Evolutionary conservation across 2,888 invertebrate genomes (phyloP), one percentile per base, ranked within the genome.

Genomic region (Ophonus ardosiacus): DNA sequence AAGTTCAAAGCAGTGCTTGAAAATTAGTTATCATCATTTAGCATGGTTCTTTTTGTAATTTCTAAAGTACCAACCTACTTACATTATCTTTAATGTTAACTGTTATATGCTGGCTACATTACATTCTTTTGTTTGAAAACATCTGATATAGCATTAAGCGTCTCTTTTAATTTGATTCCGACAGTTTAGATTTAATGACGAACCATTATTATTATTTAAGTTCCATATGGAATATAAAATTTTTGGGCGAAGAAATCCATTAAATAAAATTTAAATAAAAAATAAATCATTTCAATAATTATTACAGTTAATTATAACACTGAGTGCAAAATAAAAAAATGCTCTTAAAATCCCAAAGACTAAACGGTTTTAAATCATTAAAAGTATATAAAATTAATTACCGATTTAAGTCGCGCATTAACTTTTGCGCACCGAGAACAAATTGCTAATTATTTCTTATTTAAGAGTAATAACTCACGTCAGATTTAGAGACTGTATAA

Each of bases 321-420:
- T 40, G 40, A 43, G 17, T 74, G 71, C 17, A 74, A 74, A 74
- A 43, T 18, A 74, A 40, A 74, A 74, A 74, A 40, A 74, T 74
- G 8, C 7, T 38, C 18, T 68, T n/a, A 68, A 40, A 68, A 17
- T 15, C 31, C 38, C n/a, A 18, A 40, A 68, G 68, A 38, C 24
- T 68, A n/a, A 40, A 15, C 71, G 71, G 71, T 74, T 74, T 74
- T 74, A 74, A 43, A 74, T 74, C 71, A 74, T 74, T 74, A 74
- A 74, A 74, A 74, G 68, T 40, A 74, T 74, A 74, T 74, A 74
- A 74, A 74, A 74, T 43, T 74, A 74, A 74, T 74, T 74, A 74
- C 43, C 71, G 71, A 74, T 74, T 74, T 43, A 74, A 40, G 18
- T 38, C 31, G 31, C 24, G 68, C 68, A 38, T 68, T 68, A 68